Evolutionary conservation across 2,797 vertebrate species (phyloP), one percentile per base, ranked within the genome.

Genomic region (Cuniculus paca): DNA sequence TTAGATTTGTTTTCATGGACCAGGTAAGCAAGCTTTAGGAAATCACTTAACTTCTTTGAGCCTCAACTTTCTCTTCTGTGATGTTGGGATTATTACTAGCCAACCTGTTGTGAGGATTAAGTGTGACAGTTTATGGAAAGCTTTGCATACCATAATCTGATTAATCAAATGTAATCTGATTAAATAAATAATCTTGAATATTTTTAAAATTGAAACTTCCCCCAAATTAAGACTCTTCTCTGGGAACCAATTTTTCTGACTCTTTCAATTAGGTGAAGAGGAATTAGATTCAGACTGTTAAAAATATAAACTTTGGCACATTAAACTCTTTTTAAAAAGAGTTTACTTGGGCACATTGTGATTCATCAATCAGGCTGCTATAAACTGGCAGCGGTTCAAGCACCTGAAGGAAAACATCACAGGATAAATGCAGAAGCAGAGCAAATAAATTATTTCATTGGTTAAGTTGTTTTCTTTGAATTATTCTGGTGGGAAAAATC

Each of bases 41-140:
- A 89, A 77, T 80, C 61, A 61, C 70, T 74, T 54, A 61, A 84
- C 63, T 85, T 94, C 72, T 80, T 77, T 6, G 14, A 72, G 48
- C 14, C 34, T 90, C 54, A n/a, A 2, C 90, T 90, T 95, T 89
- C 50, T 83, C 81, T 90, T 93, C 79, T 83, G 5, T 58, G 45
- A 77, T 11, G 20, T 11, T 31, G 54, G 24, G 42, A 70, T 78
- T 74, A 86, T 52, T 14, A 70, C 65, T 9, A 77, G 39, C 26
- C 31, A 26, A 45, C 42, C 36, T 17, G 20, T 42, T 56, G 11
- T 80, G 14, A 92, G 56, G 42, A 54, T 84, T 74, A 58, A 93
- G 86, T 24, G 34, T 61, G 50, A 63, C 34, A 17, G 45, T 39
- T 13, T 19, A 22, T 28, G 11, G 54, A 86, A 92, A 87, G 34